Base-by-base conservation (phyloP, 1,140 invertebrate genomes). In the Drosophila sucinea region DNA sequence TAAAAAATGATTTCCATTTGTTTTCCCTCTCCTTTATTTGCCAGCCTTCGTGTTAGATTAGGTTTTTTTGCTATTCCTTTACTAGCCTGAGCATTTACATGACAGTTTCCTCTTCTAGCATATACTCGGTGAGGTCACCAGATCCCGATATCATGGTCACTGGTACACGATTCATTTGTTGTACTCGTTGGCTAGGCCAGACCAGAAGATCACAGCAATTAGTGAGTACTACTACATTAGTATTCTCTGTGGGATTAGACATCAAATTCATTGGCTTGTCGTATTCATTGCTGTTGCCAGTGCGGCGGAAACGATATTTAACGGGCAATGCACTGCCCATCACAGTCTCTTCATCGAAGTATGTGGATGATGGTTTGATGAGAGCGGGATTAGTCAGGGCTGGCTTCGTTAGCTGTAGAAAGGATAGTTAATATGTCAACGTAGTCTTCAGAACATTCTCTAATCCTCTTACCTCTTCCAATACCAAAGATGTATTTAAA, bases 281-380 rank as follows among this genome's bases (percentile, higher is more conserved):
- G 17, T 27, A 8, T 17, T 83, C 70, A 10, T 77, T 84, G n/a
- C 29, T 35, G 4, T 78, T 89, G 4, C 64, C 58, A 55, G 63
- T 84, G 4, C 84, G 60, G 1, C 77, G 80, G 38, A 89, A 90
- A 1, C 84, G 84, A 67, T 81, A 89, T 55, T 69, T 84, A 0
- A 89, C 68, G 4, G 84, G 84, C 68, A 78, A 38, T 4, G 73
- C 63, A n/a, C 40, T 80, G 32, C 79, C 84, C 84, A 84, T n/a
- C 4, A 89, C 80, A 3, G 73, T 89, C 55, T 89, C 84, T 57
- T 89, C 84, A 55, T 89, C 84, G 17, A 87, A 86, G n/a, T 87
- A 86, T 1, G 64, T 47, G 5, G 69, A 55, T 4, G 33, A 1
- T 0, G 29, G 30, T 23, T 35, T 44, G 11, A 54, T 75, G 23